Conservation (phyloP, 2,113 vertebrate genomes). For the Physeter macrocephalus region DNA sequence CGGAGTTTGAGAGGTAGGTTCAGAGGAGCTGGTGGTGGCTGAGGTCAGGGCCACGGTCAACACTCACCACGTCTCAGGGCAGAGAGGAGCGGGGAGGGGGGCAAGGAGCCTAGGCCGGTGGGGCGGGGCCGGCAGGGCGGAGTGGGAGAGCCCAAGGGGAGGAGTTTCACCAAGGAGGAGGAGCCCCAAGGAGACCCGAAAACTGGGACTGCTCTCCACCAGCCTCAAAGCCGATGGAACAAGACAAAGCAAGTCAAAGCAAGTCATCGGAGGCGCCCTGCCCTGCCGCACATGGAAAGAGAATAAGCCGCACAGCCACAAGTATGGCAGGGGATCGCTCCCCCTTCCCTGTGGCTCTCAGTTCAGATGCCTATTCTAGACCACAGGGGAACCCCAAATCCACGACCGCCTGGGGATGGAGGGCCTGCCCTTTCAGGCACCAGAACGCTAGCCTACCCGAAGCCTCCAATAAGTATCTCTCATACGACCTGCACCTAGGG, state of each 20-base stretch:
- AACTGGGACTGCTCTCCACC: not conserved
- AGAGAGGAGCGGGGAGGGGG: not conserved
- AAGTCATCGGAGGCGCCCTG: not conserved
- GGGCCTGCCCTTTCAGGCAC: not conserved
- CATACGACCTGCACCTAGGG: not conserved
- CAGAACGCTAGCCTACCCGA: not conserved
- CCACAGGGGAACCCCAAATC: not conserved
- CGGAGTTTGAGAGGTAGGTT: not conserved
- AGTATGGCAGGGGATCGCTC: not conserved
- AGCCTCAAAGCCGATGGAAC: not conserved
- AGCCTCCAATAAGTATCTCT: not conserved
- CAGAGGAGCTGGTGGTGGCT: not conserved
- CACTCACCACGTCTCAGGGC: not conserved
- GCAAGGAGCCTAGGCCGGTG: not conserved
- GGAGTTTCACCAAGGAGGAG: not conserved
- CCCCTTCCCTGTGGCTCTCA: accelerated
- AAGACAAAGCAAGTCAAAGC: not conserved
- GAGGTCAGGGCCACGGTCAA: not conserved
- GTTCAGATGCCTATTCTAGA: not conserved
- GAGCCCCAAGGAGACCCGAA: not conserved
- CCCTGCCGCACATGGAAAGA: not conserved
- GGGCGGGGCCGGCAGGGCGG: not conserved
- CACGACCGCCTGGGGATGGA: not conserved
- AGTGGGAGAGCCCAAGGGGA: no score
- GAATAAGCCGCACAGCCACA: not conserved